Conservation (phyloP, 2,797 vertebrate species). For the Pagetopsis macropterus region DNA sequence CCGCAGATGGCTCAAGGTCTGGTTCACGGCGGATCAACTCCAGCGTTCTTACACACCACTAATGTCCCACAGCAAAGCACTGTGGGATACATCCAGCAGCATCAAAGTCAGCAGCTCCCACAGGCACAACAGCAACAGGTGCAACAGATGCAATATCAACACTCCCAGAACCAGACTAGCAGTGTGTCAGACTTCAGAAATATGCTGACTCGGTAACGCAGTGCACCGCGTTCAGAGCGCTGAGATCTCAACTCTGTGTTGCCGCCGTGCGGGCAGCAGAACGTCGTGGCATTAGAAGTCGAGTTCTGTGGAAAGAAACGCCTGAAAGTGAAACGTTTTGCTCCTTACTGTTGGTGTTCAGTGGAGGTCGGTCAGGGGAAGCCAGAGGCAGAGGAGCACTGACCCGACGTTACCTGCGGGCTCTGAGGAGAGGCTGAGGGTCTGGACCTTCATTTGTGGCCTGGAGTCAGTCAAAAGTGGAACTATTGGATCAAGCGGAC, state of each 20-base stretch:
- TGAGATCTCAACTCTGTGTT: conserved; percentile 33
- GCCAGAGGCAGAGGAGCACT: conserved; percentile 33
- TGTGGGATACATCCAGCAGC: conserved; percentile 85
- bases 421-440: conserved; percentile 30
- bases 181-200: conserved; percentile 86
- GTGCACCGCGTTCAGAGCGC: conserved; percentile 23
- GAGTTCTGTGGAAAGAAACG: conserved; percentile 37
- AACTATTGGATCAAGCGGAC: conserved; percentile 48
- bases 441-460: conserved; percentile 27
- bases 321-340: conserved; percentile 7
- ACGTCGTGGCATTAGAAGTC: conserved; percentile 46
- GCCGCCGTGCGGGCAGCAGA: conserved; percentile 34
- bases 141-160: conserved; percentile 84
- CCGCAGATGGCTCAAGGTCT: conserved; percentile 85
- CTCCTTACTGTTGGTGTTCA: conserved; percentile 48
- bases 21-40: conserved; percentile 72
- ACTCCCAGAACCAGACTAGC: conserved; percentile 81
- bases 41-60: conserved; percentile 81
- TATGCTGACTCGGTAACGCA: conserved; percentile 85
- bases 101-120: conserved; percentile 76
- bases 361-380: conserved; percentile 24
- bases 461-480: conserved; percentile 21
- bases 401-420: conserved; percentile 19
- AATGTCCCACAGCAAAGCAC: conserved; percentile 79
- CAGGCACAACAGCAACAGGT: conserved; percentile 82